phyloP scores from a whole-genome alignment of 1,140 invertebrate species.

The Bombus pyrosoma region DNA sequence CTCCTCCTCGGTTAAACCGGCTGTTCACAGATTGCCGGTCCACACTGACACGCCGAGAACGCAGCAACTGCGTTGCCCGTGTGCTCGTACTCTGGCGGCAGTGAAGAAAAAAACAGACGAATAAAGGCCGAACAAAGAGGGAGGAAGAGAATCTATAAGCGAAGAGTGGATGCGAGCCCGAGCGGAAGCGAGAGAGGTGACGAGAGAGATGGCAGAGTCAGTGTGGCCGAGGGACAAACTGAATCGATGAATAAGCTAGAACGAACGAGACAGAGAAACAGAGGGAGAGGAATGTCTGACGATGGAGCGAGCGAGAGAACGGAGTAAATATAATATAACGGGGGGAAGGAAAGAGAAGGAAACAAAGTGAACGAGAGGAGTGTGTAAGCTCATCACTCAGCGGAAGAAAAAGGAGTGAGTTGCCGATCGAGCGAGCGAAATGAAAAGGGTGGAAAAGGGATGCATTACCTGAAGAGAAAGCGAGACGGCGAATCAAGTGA shows the following conservation, averaged over 20 bases:
- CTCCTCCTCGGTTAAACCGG: constrained; percentile 41
- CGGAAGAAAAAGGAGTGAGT: constrained; percentile 12
- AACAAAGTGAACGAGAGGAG: neutral
- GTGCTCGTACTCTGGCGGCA: neutral
- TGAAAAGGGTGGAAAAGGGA: neutral
- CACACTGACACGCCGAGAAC: constrained; percentile 14
- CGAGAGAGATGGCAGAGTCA: neutral
- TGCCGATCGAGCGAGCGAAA: constrained; percentile 6
- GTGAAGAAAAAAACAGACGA: constrained; percentile 11
- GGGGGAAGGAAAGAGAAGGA: neutral
- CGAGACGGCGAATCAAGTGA: neutral
- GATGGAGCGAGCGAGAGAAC: neutral
- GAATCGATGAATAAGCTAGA: constrained; percentile 26
- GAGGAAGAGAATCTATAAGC: constrained; percentile 3
- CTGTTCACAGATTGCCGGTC: constrained; percentile 49
- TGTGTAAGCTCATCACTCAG: constrained; percentile 13
- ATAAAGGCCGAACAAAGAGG: neutral
- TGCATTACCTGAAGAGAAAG: neutral
- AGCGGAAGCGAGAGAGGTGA: neutral
- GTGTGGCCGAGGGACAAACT: neutral
- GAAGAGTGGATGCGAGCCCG: neutral
- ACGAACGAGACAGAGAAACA: neutral
- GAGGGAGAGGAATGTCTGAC: neutral
- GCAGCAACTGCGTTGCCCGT: constrained; percentile 2
- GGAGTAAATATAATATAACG: constrained; percentile 25